A percentile compares a stretch with the other conserved stretches of the same genome.
Conservation (phyloP, 2,888 invertebrate genomes). For the Rugalucina vietnamica region DNA sequence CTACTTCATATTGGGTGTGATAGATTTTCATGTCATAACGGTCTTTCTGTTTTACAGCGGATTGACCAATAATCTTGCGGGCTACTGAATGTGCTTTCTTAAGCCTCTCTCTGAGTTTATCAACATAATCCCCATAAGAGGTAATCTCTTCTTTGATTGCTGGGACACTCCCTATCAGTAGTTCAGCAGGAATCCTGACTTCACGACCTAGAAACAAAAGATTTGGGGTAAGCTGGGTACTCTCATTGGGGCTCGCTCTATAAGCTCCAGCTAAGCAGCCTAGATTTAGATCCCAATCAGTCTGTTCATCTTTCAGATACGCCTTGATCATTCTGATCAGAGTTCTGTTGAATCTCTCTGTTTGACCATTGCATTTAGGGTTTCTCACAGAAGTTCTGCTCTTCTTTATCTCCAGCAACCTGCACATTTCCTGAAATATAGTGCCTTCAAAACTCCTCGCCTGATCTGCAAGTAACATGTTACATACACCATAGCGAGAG, state of each 20-base stretch:
- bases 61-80: not conserved
- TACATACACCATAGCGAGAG: constrained; percentile 38
- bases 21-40: not conserved
- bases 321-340: constrained; percentile 50
- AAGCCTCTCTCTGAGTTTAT: not conserved
- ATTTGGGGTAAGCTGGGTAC: constrained; percentile 55
- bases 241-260: constrained; percentile 41
- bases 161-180: too few species aligned
- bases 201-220: constrained; percentile 58
- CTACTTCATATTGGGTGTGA: not conserved
- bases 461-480: constrained; percentile 50
- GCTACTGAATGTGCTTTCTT: not conserved
- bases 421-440: constrained; percentile 52
- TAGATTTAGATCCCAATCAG: constrained; percentile 57
- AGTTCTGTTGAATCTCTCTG: too few species aligned
- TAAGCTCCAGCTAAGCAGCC: constrained; percentile 56
- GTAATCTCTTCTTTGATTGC: not conserved
- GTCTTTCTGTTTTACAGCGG: not conserved
- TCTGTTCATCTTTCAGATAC: constrained; percentile 49
- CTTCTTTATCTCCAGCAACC: constrained; percentile 52
- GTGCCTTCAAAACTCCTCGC: constrained; percentile 54
- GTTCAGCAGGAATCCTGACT: constrained; percentile 51
- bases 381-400: constrained; percentile 45
- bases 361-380: constrained; percentile 51
- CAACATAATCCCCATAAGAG: not conserved